Evolutionary conservation across 1,140 invertebrate species (phyloP), one percentile per base, ranked within the genome.

Genomic region (Lerema accius): DNA sequence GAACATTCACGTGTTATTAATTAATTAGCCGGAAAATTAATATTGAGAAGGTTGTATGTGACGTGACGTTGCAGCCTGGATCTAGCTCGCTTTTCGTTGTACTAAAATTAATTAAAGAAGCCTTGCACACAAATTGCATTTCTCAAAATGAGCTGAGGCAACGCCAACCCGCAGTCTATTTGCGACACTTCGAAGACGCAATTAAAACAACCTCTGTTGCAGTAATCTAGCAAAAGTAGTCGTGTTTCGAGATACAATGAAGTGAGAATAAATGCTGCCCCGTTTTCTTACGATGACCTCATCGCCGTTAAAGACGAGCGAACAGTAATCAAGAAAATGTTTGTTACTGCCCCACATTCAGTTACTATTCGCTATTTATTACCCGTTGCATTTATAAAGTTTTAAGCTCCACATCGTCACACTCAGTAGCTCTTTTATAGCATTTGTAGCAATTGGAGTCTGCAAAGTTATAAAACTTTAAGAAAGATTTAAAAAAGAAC

Each of bases 11-110:
- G 81, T 76, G 77, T 80, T 82, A 82, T 82, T 83, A 82, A 87
- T 87, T 87, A 88, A 86, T 89, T 84, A 83, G 74, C 74, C 69
- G 71, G 69, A 71, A 82, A 86, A 88, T 86, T 86, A 89, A 85
- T 86, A 81, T 79, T 71, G 76, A 76, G 63, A 75, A 73, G 73
- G 71, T 81, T 90, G 85, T 79, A 86, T 73, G 71, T 83, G 85
- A 84, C 84, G 75, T 73, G 59, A 67, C 70, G 71, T 17, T 68
- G 79, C 67, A 76, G 51, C 43, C 50, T 39, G 26, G 63, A 73
- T 71, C 69, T 55, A 63, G 59, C 70, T 45, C 53, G 66, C 62
- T 66, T 26, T 53, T 53, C 63, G 19, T 59, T 11, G 71, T 65
- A 53, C 46, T 61, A 65, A 66, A 74, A 75, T 78, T 88, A 85